phyloP scores from a whole-genome alignment of 2,888 invertebrate genomes.

The Junonia oenone region DNA sequence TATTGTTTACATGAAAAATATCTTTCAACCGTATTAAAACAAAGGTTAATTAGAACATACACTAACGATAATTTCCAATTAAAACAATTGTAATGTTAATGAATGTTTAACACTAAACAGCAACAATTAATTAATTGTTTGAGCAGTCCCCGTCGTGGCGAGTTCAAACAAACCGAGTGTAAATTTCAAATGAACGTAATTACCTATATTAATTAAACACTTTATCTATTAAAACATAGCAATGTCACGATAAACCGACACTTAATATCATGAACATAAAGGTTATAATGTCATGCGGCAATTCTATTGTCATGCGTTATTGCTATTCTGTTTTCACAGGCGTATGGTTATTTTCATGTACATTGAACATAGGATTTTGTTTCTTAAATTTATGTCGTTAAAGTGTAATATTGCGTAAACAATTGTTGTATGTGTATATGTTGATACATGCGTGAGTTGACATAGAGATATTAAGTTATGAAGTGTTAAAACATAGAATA shows the following conservation, averaged over 20 bases:
- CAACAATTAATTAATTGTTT: constrained; percentile 10
- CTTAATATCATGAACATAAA: background rate
- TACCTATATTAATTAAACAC: constrained; percentile 8
- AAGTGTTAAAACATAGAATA: background rate
- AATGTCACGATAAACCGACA: background rate
- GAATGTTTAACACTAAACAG: constrained; percentile 3
- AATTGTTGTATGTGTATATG: background rate
- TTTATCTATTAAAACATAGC: background rate
- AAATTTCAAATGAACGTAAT: constrained; percentile 11
- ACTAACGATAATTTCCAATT: background rate
- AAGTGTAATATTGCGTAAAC: background rate
- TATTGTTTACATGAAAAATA: too few species aligned
- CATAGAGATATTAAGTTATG: constrained; percentile 1
- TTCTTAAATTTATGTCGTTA: background rate
- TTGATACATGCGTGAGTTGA: background rate
- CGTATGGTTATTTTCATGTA: background rate
- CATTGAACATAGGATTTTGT: background rate
- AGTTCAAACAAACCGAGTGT: background rate
- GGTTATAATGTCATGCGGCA: background rate
- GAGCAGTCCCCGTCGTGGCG: background rate
- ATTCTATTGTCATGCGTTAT: background rate
- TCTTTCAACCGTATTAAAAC: too few species aligned
- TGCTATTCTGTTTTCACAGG: background rate
- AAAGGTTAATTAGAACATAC: background rate
- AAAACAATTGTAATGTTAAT: constrained; percentile 7